A percentile compares a stretch with the other conserved stretches of the same genome.
These are phyloP conservation scores for Sorex araneus DNA, from an alignment of 2,113 vertebrate genomes.

Conservation along the genomic window DNA sequence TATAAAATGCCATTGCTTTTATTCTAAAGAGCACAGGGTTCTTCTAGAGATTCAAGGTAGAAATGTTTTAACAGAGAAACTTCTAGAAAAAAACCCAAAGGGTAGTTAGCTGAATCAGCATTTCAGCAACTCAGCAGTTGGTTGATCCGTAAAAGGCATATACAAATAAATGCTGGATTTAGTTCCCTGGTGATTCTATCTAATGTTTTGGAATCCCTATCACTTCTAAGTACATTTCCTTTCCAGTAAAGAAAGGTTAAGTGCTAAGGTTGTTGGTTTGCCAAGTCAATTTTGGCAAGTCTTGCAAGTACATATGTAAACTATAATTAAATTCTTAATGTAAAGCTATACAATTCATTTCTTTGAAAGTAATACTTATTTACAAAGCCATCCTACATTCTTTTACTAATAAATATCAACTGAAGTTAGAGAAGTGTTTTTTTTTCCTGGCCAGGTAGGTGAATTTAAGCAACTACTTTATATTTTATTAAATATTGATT, in stretches of 20 bases:
- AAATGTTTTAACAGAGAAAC: constrained; percentile 29
- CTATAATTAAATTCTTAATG: constrained; percentile 77
- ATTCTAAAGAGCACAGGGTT: not conserved
- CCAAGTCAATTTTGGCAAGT: constrained; percentile 66
- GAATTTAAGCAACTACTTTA: constrained; percentile 66
- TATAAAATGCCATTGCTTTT: constrained; percentile 37
- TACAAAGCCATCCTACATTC: constrained; percentile 55
- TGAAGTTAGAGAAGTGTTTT: not conserved
- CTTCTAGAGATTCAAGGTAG: not conserved
- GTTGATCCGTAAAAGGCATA: constrained; percentile 7
- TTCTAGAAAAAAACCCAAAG: not conserved
- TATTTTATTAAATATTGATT: constrained; percentile 42
- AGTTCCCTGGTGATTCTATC: constrained; percentile 32
- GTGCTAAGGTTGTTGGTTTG: constrained; percentile 49
- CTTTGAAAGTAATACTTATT: constrained; percentile 72
- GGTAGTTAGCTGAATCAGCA: constrained; percentile 25
- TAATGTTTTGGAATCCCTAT: constrained; percentile 59
- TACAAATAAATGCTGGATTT: constrained; percentile 33
- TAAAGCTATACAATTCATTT: constrained; percentile 61
- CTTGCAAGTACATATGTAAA: constrained; percentile 64
- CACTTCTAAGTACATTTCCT: constrained; percentile 58
- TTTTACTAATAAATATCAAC: constrained; percentile 60
- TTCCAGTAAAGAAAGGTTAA: constrained; percentile 66
- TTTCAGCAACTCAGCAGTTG: constrained; percentile 28
- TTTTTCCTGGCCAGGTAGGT: constrained; percentile 42